A percentile compares a stretch with the other conserved stretches of the same genome.
These are phyloP conservation scores for Dunckerocampus dactyliophorus DNA, from an alignment of 2,113 vertebrate genomes.

Conservation along the genomic window DNA sequence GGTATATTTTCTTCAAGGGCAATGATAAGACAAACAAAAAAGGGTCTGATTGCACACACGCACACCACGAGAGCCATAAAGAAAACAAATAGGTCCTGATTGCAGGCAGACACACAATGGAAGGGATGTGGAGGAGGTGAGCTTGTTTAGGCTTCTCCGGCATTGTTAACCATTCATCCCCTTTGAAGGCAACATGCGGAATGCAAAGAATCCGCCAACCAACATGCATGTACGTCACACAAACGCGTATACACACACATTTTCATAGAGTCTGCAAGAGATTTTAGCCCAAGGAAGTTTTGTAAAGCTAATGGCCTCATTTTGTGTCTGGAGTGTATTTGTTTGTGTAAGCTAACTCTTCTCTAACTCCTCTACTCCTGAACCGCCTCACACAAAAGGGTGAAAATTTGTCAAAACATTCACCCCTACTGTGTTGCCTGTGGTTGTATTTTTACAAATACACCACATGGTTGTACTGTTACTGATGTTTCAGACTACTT, in stretches of 20 bases:
- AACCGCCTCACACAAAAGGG: too few species aligned
- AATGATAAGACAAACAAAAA: constrained; percentile 23
- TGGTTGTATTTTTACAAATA: too few species aligned
- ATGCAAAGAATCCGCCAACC: constrained; percentile 60
- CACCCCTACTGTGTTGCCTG: too few species aligned
- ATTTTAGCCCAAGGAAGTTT: constrained; percentile 46
- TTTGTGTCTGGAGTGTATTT: constrained; percentile 25
- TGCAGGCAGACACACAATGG: constrained; percentile 47
- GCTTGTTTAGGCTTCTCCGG: constrained; percentile 41
- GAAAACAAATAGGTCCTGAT: constrained; percentile 59
- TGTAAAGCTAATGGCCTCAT: constrained; percentile 37
- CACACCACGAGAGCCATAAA: constrained; percentile 34
- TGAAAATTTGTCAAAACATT: too few species aligned
- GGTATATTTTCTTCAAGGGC: too few species aligned
- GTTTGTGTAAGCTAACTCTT: constrained; percentile 5
- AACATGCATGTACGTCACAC: constrained; percentile 24
- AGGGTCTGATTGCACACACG: constrained; percentile 27
- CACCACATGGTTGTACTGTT: too few species aligned
- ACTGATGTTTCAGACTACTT: too few species aligned
- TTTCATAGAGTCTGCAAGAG: constrained; percentile 35
- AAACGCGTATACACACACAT: constrained; percentile 18
- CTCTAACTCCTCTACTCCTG: too few species aligned
- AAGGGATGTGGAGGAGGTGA: constrained; percentile 32
- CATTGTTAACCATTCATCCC: constrained; percentile 50
- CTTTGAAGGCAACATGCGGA: constrained; percentile 34